Conservation (phyloP, 2,888 invertebrate genomes). For the Drosophila flavopinicola region DNA sequence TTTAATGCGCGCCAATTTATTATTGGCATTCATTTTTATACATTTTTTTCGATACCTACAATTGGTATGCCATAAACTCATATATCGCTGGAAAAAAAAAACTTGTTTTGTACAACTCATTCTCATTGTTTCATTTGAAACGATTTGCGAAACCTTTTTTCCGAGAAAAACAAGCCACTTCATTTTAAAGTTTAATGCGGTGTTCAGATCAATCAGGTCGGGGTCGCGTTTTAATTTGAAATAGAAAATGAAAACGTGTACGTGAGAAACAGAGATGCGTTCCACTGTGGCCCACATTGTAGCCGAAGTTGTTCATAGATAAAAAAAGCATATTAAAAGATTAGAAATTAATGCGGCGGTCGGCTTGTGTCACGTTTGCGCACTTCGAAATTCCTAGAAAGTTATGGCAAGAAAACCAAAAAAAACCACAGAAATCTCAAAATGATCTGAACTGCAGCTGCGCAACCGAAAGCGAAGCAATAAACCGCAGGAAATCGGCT, state of each 20-base stretch:
- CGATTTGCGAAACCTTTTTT: slow-evolving; percentile 53
- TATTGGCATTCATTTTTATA: slow-evolving; percentile 18
- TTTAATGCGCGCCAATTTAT: slow-evolving; percentile 26
- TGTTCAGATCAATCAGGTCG: slow-evolving; percentile 55
- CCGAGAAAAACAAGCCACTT: slow-evolving; percentile 37
- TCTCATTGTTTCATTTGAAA: slow-evolving; percentile 52
- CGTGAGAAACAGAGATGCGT: slow-evolving; percentile 56
- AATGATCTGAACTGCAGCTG: slow-evolving; percentile 53
- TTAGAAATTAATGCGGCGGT: slow-evolving; percentile 55
- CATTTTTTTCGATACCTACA: slow-evolving; percentile 9
- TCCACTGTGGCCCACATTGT: slow-evolving; percentile 38
- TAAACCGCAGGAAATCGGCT: slow-evolving; percentile 51
- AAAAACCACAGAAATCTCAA: slow-evolving; percentile 47
- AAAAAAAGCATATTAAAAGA: slow-evolving; percentile 65
- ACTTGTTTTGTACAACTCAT: slow-evolving; percentile 53
- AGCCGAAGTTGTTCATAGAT: slow-evolving; percentile 35
- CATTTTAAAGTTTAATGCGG: slow-evolving; percentile 30
- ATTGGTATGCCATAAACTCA: slow-evolving; percentile 29
- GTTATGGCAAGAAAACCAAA: slow-evolving; percentile 54
- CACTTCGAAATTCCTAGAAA: slow-evolving; percentile 66
- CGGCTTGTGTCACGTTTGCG: slow-evolving; percentile 63
- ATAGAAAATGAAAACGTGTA: slow-evolving; percentile 63
- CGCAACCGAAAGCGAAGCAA: slow-evolving; percentile 33
- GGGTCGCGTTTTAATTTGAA: slow-evolving; percentile 41
- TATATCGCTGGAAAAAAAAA: slow-evolving; percentile 26